Percentiles rank a stretch among this genome's conserved stretches.
Conservation (phyloP, 2,113 vertebrate species). For the Chelonoidis abingdonii region DNA sequence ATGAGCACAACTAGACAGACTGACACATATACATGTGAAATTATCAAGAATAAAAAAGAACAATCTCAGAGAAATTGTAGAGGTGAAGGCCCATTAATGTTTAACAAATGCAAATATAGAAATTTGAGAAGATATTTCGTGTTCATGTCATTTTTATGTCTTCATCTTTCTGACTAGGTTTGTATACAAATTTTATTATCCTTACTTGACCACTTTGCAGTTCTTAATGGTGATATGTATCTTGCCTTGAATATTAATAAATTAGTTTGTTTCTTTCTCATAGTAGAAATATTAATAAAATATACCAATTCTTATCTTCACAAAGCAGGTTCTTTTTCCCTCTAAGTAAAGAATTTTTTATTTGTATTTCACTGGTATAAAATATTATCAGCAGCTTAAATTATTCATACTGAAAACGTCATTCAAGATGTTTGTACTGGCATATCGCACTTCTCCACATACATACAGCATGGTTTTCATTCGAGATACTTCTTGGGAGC, state of each 20-base stretch:
- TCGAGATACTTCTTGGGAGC: not conserved
- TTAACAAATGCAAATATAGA: not conserved
- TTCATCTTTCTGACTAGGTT: not conserved
- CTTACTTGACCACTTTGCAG: not conserved
- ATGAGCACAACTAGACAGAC: not conserved
- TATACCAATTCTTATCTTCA: not conserved
- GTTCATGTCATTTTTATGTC: not conserved
- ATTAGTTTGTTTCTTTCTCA: not conserved
- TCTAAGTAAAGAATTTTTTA: not conserved
- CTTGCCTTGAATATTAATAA: not conserved
- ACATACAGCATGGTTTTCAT: not conserved
- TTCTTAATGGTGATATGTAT: not conserved
- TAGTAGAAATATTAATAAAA: slow-evolving; percentile 9
- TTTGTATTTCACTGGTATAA: not conserved
- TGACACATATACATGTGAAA: not conserved
- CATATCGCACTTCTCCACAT: not conserved
- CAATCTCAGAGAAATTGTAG: not conserved
- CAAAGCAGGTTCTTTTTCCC: not conserved
- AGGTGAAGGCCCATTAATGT: not conserved
- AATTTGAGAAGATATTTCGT: not conserved
- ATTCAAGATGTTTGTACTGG: not conserved
- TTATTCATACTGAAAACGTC: not conserved
- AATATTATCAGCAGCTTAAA: not conserved
- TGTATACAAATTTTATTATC: not conserved
- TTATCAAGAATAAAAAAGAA: not conserved